These are phyloP conservation scores for Zele albiditarsus DNA, from an alignment of 2,888 invertebrate species.

Conservation along the genomic window DNA sequence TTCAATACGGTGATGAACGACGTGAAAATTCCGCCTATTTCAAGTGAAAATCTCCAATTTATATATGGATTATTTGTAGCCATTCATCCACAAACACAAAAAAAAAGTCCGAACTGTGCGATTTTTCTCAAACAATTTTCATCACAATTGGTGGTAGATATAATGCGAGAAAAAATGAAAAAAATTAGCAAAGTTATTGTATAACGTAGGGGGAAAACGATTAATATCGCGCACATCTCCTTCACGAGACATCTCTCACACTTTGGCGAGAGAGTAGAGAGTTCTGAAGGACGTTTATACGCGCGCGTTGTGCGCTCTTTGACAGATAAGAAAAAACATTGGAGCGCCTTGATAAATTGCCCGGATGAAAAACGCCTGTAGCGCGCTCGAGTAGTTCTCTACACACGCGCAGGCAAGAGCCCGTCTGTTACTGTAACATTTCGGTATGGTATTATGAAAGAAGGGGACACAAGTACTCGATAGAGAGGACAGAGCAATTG, in stretches of 20 bases:
- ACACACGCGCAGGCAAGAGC: conserved; percentile 54
- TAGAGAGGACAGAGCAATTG: conserved; percentile 3
- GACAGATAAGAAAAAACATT: conserved; percentile 65
- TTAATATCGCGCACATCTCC: conserved; percentile 5
- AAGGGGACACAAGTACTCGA: conserved; percentile 1
- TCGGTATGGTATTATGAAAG: conserved; percentile 25
- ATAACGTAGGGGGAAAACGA: neutral
- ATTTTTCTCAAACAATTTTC: neutral
- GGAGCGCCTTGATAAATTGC: conserved; percentile 67
- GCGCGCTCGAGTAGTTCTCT: conserved; percentile 11
- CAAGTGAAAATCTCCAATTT: neutral
- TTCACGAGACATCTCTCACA: conserved; percentile 22
- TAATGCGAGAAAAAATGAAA: neutral
- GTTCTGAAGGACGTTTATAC: neutral
- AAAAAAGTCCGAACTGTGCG: no score
- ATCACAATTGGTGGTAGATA: neutral
- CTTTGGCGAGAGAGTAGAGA: conserved; percentile 13
- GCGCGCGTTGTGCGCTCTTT: conserved; percentile 48
- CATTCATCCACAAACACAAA: no score
- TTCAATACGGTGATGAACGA: conserved; percentile 41
- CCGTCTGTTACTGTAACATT: conserved; percentile 7
- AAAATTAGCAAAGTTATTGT: conserved; percentile 3
- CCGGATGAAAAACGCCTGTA: conserved; percentile 60
- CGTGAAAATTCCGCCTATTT: conserved; percentile 14
- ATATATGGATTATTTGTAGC: neutral